Conservation (phyloP, 2,888 invertebrate species). For the Arge pagana region DNA sequence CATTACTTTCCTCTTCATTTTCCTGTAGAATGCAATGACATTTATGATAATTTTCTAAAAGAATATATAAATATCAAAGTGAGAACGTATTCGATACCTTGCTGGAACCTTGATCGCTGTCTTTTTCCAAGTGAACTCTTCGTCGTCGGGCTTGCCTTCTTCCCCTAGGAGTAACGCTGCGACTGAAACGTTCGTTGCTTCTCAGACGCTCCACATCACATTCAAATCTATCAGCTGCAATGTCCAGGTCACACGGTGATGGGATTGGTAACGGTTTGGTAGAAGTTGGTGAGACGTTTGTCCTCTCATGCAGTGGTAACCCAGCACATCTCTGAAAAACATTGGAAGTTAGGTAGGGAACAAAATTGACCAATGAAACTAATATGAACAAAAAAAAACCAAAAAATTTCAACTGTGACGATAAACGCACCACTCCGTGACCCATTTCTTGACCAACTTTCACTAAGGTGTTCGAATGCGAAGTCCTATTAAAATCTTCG, state of each 20-base stretch:
- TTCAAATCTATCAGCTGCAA: conserved; percentile 56
- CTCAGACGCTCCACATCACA: conserved; percentile 68
- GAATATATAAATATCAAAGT: neutral
- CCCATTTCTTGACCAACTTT: conserved; percentile 54
- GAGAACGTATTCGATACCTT: conserved; percentile 39
- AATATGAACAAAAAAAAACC: neutral
- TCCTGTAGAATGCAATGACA: too few species aligned
- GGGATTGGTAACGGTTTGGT: conserved; percentile 47
- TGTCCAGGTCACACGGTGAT: conserved; percentile 46
- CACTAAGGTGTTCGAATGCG: conserved; percentile 47
- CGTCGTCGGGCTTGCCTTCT: conserved; percentile 54
- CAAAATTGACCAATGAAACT: conserved; percentile 6
- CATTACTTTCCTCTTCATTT: conserved; percentile 46
- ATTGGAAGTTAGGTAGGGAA: neutral
- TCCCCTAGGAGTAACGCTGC: conserved; percentile 65
- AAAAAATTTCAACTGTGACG: too few species aligned
- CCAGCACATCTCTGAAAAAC: conserved; percentile 46
- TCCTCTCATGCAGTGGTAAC: conserved; percentile 53
- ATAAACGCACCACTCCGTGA: conserved; percentile 53
- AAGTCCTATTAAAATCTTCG: conserved; percentile 63
- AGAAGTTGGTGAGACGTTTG: conserved; percentile 52
- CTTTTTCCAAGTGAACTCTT: conserved; percentile 42
- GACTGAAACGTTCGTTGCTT: conserved; percentile 68
- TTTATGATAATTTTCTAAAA: neutral
- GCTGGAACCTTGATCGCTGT: conserved; percentile 44